Evolutionary conservation across 2,113 vertebrate species (phyloP), one percentile per base, ranked within the genome.

Genomic region (Rhinopomastus cyanomelas): DNA sequence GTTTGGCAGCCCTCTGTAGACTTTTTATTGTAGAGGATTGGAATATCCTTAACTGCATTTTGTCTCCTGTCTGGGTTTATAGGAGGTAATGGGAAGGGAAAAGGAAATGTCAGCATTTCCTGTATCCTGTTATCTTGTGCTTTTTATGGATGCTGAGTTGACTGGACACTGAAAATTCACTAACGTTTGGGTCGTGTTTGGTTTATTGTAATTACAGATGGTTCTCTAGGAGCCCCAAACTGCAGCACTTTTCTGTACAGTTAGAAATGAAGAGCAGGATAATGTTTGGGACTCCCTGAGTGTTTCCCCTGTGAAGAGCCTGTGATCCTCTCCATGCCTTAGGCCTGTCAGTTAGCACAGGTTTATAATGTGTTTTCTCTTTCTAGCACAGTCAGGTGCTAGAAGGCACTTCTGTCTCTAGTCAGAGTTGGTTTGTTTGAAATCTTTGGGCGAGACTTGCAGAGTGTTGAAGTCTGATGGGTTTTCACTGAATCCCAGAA

Each of bases 81-180:
- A 30, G 74, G 74, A 91, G 90, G 81, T 81, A 53, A 89, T 92
- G 87, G 69, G 77, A 81, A 84, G 59, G 90, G 44, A 95, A 81
- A 87, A 87, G 92, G 94, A 95, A 92, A 62, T 87, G 93, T 93
- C 93, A 95, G 94, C 89, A 89, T 90, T 96, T 97, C 95, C 96
- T 96, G 94, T 74, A 95, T 96, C 92, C 96, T 96, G 96, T 96
- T 95, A 92, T 95, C 94, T 83, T 74, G 83, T 85, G 92, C 81
- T 90, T 90, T 94, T 82, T 88, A 56, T 81, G 93, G 90, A 62
- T 55, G 86, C 76, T 89, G 73, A 52, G 83, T 82, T 74, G 82
- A 74, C 48, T 64, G 1, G 17, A 12, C 37, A 6, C 72, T 66
- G 82, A 85, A 83, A 89, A 93, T 32, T 52, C 68, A 62, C 61